Percentiles rank a stretch among this genome's conserved stretches.
Conservation (phyloP, 2,888 invertebrate genomes). For the Ligdia adustata region DNA sequence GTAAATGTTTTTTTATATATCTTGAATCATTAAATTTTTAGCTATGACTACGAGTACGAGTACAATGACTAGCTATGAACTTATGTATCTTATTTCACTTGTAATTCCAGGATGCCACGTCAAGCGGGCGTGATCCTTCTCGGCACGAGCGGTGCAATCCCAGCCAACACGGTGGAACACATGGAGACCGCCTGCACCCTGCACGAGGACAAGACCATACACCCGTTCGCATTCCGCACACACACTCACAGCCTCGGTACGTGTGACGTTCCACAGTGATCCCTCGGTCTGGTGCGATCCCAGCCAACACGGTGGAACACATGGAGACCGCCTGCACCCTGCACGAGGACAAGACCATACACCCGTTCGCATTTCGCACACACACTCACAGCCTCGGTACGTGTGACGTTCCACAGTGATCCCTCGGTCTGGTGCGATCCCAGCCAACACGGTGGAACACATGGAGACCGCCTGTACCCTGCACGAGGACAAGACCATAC, state of each 20-base stretch:
- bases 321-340: slow-evolving; percentile 97
- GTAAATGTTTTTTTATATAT: too few species aligned
- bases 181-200: slow-evolving; percentile 97
- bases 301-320: slow-evolving; percentile 87
- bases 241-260: slow-evolving; percentile 96
- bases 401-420: too few species aligned
- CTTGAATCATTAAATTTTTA: too few species aligned
- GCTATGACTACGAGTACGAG: too few species aligned
- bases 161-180: slow-evolving; percentile 87
- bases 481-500: too few species aligned
- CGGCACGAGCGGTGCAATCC: slow-evolving; percentile 93
- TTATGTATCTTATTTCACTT: too few species aligned
- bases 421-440: too few species aligned
- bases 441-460: too few species aligned
- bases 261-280: too few species aligned
- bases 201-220: slow-evolving; percentile 90
- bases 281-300: slow-evolving; percentile 93
- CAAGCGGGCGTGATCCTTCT: slow-evolving; percentile 96
- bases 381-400: slow-evolving; percentile 96
- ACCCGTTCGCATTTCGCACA: slow-evolving; percentile 97
- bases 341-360: slow-evolving; percentile 90
- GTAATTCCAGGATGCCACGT: slow-evolving; percentile 88
- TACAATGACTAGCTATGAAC: too few species aligned
- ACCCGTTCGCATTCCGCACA: slow-evolving; percentile 97
- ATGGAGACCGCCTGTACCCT: too few species aligned